Evolutionary conservation across 2,113 vertebrate species (phyloP).

Genomic region (Camelus bactrianus): DNA sequence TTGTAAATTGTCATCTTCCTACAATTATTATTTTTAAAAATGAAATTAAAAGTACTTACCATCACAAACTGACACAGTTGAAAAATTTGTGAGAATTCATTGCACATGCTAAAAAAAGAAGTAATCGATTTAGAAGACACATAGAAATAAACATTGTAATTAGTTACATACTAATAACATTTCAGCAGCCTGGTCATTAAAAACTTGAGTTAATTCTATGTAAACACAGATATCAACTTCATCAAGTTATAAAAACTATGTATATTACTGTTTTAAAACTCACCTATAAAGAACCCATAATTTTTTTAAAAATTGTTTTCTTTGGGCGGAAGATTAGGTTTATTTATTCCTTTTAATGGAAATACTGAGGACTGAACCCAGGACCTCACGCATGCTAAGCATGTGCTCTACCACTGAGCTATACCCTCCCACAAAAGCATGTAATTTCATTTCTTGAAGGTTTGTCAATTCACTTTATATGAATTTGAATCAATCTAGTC

Average conservation of each 20-base stretch:
- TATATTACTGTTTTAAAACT: neutral
- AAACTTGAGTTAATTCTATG: neutral
- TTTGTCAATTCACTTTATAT: neutral
- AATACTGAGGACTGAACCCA: too few species aligned
- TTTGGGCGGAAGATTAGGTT: too few species aligned
- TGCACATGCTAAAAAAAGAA: conserved; percentile 95
- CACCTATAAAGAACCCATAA: neutral
- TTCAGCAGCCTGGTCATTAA: neutral
- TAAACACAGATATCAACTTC: neutral
- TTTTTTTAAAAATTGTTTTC: too few species aligned
- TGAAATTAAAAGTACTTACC: conserved; percentile 88
- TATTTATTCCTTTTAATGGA: too few species aligned
- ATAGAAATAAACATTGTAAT: neutral
- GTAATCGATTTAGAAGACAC: neutral
- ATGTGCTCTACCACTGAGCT: too few species aligned
- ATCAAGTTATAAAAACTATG: neutral
- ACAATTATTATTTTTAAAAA: neutral
- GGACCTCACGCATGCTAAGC: too few species aligned
- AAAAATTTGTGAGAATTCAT: conserved; percentile 99
- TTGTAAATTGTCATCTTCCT: conserved; percentile 38
- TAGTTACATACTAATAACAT: neutral
- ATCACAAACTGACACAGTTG: conserved; percentile 99
- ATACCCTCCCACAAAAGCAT: too few species aligned
- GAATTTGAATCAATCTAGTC: neutral
- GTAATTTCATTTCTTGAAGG: neutral